Evolutionary conservation across 64 coral and sea anemone species (phyloP).

Genomic region (Pocillopora damicornis): DNA sequence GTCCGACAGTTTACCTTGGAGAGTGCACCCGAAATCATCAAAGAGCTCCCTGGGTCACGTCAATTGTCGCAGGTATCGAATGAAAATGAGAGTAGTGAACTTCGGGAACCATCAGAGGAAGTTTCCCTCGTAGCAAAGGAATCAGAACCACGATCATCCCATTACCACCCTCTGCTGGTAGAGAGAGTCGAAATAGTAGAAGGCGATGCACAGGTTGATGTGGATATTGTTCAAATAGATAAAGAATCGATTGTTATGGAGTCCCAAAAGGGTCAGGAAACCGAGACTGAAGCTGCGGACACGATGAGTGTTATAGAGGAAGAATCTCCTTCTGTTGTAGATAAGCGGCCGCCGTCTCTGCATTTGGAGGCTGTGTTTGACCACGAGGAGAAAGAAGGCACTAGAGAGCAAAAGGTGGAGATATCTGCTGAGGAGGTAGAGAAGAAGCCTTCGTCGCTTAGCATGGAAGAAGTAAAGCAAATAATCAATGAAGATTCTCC

Average conservation of each 20-base stretch:
- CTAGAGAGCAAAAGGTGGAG: neutral
- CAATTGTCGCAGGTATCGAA: neutral
- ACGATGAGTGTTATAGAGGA: neutral
- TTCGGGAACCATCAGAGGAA: neutral
- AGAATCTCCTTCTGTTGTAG: neutral
- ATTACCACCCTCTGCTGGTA: neutral
- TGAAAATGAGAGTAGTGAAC: neutral
- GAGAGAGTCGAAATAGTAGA: neutral
- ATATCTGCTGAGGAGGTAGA: neutral
- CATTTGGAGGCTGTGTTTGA: neutral
- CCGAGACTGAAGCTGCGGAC: neutral
- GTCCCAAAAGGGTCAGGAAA: neutral
- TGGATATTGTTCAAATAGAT: neutral
- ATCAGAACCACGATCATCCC: neutral
- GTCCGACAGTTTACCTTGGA: neutral
- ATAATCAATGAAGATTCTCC: neutral
- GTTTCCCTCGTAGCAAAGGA: neutral
- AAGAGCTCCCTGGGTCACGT: neutral
- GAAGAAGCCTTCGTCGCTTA: neutral
- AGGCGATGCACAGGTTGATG: neutral
- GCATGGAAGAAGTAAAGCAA: neutral
- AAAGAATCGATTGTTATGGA: neutral
- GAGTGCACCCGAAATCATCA: neutral
- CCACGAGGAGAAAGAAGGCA: neutral
- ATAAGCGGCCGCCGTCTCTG: neutral